Percentiles rank a stretch among this genome's conserved stretches.
Conservation (phyloP, 1,140 invertebrate genomes). For the Brachionus rubens region DNA sequence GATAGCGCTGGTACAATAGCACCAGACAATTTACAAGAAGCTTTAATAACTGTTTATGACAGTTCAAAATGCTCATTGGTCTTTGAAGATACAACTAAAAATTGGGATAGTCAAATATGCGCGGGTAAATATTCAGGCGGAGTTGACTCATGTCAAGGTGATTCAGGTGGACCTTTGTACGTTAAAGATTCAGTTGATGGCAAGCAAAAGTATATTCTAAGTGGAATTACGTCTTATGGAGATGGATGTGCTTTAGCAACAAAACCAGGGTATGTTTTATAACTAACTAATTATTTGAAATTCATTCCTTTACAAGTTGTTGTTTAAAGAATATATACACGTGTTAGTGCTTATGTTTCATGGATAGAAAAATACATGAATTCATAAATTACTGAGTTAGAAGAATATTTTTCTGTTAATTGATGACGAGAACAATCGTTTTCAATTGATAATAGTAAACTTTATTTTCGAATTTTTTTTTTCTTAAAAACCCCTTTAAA, state of each 20-base stretch:
- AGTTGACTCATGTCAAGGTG: constrained; percentile 30
- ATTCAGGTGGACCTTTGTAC: constrained; percentile 22
- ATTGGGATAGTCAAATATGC: constrained; percentile 38
- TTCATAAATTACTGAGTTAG: too few species aligned
- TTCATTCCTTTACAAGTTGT: background rate
- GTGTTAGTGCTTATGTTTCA: background rate
- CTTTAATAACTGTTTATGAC: constrained; percentile 18
- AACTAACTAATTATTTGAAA: background rate
- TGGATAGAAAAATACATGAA: constrained; percentile 8
- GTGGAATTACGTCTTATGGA: constrained; percentile 27
- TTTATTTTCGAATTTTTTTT: too few species aligned
- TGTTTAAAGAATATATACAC: background rate
- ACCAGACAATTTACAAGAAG: constrained; percentile 6
- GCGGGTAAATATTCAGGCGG: constrained; percentile 18
- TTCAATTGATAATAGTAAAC: too few species aligned
- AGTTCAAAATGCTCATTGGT: background rate
- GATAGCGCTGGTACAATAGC: too few species aligned
- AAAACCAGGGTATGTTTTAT: background rate
- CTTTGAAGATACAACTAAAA: background rate
- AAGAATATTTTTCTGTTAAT: too few species aligned
- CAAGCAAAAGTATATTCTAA: constrained; percentile 14
- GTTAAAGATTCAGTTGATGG: background rate
- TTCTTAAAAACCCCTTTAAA: too few species aligned
- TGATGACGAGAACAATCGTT: too few species aligned
- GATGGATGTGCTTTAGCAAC: constrained; percentile 5